A percentile compares a stretch with the other conserved stretches of the same genome.
These are phyloP conservation scores for Epizoanthus fatuus DNA, from an alignment of 92 coral and sea anemone genomes.

Conservation along the genomic window DNA sequence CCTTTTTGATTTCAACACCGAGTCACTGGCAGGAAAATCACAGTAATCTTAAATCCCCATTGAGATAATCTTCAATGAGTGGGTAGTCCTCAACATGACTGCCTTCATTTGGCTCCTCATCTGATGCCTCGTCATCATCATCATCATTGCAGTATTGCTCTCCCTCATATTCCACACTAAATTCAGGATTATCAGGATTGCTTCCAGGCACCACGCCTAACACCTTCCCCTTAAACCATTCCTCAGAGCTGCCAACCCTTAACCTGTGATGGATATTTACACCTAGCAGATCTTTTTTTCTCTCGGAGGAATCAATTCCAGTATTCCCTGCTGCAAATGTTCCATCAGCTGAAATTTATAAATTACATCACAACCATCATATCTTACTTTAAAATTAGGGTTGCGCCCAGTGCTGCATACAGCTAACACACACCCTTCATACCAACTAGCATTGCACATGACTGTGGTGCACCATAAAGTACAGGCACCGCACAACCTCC, in stretches of 20 bases:
- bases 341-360: constrained; percentile 2
- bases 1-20: no score
- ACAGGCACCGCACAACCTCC: no score
- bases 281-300: constrained; percentile 8
- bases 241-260: constrained; percentile 1
- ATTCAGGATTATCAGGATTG: constrained; percentile 15
- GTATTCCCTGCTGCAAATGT: constrained; percentile 4
- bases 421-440: constrained; percentile 38
- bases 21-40: no score
- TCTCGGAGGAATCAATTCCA: constrained; percentile 1
- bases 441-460: constrained; percentile 15
- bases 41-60: no score
- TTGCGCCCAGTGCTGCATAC: constrained; percentile 16
- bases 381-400: constrained; percentile 15
- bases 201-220: constrained; percentile 6
- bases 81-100: no score
- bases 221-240: constrained; percentile 35
- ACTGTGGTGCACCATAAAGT: no score
- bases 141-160: not conserved
- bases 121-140: constrained; percentile 2
- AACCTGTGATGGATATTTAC: constrained; percentile 6
- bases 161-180: constrained; percentile 24
- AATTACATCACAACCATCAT: constrained; percentile 21
- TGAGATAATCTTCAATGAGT: no score
- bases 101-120: no score